Evolutionary conservation across 2,888 invertebrate genomes (phyloP).

Genomic region (Zaprionus obscuricornis): DNA sequence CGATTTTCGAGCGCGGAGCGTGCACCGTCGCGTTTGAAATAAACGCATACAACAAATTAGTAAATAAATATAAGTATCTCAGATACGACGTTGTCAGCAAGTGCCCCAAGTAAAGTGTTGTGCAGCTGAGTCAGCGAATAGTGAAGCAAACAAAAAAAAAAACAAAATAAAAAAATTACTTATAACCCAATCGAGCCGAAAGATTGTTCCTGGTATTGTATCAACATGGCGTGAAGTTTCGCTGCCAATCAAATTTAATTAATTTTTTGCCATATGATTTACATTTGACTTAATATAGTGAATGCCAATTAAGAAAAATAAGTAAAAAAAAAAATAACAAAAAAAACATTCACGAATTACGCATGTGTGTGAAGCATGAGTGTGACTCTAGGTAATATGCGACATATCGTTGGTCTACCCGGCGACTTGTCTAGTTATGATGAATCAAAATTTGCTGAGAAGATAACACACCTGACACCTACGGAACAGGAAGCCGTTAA

Average conservation of each 20-base stretch:
- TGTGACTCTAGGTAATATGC: conserved; percentile 30
- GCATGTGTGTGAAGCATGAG: conserved; percentile 57
- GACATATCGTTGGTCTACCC: conserved; percentile 24
- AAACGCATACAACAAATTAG: conserved; percentile 12
- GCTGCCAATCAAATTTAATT: conserved; percentile 53
- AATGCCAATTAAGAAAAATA: conserved; percentile 38
- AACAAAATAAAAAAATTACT: no score
- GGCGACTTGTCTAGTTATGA: conserved; percentile 49
- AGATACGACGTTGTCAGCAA: not conserved
- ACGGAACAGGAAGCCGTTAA: conserved; percentile 80
- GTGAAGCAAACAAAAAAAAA: conserved; percentile 12
- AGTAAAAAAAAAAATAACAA: conserved; percentile 30
- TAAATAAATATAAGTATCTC: conserved; percentile 40
- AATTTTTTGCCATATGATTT: conserved; percentile 50
- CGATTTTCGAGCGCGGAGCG: conserved; percentile 74
- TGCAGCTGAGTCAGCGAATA: conserved; percentile 46
- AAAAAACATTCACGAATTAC: no score
- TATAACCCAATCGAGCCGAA: conserved; percentile 12
- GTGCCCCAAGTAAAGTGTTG: conserved; percentile 31
- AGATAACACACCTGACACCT: conserved; percentile 75
- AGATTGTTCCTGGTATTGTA: conserved; percentile 10
- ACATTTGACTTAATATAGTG: conserved; percentile 39
- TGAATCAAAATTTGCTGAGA: conserved; percentile 71
- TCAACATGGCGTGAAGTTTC: conserved; percentile 40
- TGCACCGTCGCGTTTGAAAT: conserved; percentile 35